phyloP scores from a whole-genome alignment of 2,113 vertebrate species.

The Platanista minor region DNA sequence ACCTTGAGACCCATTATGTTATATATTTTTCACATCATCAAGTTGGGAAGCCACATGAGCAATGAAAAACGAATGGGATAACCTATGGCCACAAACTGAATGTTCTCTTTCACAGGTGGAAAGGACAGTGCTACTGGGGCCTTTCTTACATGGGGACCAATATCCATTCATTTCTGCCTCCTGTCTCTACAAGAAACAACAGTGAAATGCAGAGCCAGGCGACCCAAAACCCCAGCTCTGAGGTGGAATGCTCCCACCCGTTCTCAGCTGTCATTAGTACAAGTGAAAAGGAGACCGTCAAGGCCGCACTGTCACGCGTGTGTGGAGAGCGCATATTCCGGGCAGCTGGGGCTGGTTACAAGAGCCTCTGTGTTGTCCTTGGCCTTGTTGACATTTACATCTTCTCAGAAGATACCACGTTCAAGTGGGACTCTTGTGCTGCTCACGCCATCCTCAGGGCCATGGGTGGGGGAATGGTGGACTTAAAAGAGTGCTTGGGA shows the following conservation, averaged over 20 bases:
- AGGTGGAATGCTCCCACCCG: not conserved
- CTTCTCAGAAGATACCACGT: constrained; percentile 90
- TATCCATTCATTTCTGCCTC: constrained; percentile 56
- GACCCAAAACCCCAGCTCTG: fast-evolving
- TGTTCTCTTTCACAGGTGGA: constrained; percentile 81
- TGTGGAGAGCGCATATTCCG: constrained; percentile 77
- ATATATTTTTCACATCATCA: not conserved
- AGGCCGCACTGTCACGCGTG: constrained; percentile 75
- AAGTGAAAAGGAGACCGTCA: constrained; percentile 83
- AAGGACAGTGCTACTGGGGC: constrained; percentile 87
- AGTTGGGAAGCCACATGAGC: not conserved
- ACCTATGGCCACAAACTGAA: not conserved
- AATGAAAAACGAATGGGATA: not conserved
- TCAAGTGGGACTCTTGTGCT: constrained; percentile 91
- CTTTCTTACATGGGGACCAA: constrained; percentile 80
- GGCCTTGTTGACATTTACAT: constrained; percentile 87
- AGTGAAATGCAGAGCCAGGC: not conserved
- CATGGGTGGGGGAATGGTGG: constrained; percentile 87
- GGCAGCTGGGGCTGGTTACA: constrained; percentile 88
- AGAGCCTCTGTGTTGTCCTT: constrained; percentile 89
- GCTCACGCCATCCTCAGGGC: constrained; percentile 88
- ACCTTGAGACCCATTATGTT: not conserved
- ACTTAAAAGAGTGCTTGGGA: constrained; percentile 79
- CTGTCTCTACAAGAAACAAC: not conserved
- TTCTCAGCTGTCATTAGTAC: constrained; percentile 86